Percentiles rank a stretch among this genome's conserved stretches.
phyloP scores from a whole-genome alignment of 2,888 invertebrate species.

The Clostera curtula region DNA sequence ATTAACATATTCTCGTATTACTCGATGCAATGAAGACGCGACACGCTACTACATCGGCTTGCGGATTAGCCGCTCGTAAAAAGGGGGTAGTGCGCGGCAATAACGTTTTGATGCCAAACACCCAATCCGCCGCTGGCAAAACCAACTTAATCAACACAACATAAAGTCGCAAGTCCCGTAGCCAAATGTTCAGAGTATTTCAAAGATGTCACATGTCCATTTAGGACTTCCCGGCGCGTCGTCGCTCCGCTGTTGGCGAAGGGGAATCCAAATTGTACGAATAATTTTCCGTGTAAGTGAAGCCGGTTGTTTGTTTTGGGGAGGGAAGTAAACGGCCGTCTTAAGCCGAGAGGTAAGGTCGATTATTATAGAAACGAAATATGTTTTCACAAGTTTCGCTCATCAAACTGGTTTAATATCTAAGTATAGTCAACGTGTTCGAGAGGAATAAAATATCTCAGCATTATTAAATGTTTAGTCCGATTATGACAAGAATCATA shows the following conservation, averaged over 20 bases:
- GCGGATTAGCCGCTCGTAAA: conserved; percentile 70
- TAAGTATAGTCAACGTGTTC: too few relatives aligned
- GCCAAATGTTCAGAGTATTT: conserved; percentile 22
- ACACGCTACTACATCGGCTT: conserved; percentile 30
- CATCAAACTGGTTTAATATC: too few relatives aligned
- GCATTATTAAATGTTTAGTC: too few relatives aligned
- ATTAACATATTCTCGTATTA: conserved; percentile 16
- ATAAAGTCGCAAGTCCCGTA: conserved; percentile 18
- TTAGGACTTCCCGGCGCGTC: conserved; percentile 34
- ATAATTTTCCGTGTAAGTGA: conserved; percentile 21
- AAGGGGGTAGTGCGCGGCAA: conserved; percentile 55
- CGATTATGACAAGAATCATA: too few relatives aligned
- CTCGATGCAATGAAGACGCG: conserved; percentile 25
- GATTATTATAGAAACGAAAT: too few relatives aligned
- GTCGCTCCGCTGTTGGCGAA: conserved; percentile 21
- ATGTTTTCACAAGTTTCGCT: too few relatives aligned
- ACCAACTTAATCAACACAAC: conserved; percentile 10
- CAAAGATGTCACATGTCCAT: conserved; percentile 48
- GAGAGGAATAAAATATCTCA: too few relatives aligned
- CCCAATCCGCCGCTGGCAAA: conserved; percentile 25
- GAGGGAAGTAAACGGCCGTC: conserved; percentile 3
- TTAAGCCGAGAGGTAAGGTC: too few relatives aligned
- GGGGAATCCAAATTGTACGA: conserved; percentile 22
- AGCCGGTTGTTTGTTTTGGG: conserved; percentile 19
- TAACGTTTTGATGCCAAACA: conserved; percentile 61